These are phyloP conservation scores for Stenodera caucasica DNA, from an alignment of 2,888 invertebrate genomes.

Conservation along the genomic window DNA sequence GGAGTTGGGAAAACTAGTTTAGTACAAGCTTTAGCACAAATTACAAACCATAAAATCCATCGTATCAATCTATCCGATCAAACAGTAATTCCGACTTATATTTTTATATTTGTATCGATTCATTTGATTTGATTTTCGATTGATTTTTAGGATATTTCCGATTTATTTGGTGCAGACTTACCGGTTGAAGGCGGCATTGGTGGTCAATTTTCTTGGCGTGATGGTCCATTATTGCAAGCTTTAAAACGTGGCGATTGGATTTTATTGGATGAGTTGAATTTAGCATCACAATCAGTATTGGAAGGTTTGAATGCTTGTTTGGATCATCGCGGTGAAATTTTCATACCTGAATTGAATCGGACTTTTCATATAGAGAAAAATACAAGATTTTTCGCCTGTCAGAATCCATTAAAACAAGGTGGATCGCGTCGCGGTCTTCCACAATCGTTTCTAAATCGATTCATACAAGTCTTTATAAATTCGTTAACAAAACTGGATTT, in stretches of 20 bases:
- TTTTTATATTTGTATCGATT: background rate
- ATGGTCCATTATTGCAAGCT: constrained; percentile 93
- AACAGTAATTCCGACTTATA: constrained; percentile 68
- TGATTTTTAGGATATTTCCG: constrained; percentile 79
- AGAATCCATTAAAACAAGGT: constrained; percentile 95
- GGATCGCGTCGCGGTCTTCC: constrained; percentile 96
- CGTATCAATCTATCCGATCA: constrained; percentile 98
- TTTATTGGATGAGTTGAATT: constrained; percentile 94
- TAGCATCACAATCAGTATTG: constrained; percentile 97
- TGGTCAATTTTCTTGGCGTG: constrained; percentile 93
- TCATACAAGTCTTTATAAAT: constrained; percentile 83
- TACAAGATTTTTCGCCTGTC: constrained; percentile 94
- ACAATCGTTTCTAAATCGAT: constrained; percentile 94
- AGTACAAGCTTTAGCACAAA: constrained; percentile 84
- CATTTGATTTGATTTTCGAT: background rate
- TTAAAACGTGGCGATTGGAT: constrained; percentile 95
- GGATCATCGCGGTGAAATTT: constrained; percentile 96
- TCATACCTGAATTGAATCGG: constrained; percentile 89
- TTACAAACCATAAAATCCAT: constrained; percentile 80
- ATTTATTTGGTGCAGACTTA: constrained; percentile 96
- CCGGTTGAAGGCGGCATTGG: constrained; percentile 85
- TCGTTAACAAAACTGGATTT: constrained; percentile 69
- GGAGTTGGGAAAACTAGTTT: constrained; percentile 98
- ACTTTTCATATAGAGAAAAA: constrained; percentile 75
- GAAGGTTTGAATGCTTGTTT: constrained; percentile 98